These are phyloP conservation scores for Hestina assimilis DNA, from an alignment of 1,140 invertebrate genomes.

Conservation along the genomic window DNA sequence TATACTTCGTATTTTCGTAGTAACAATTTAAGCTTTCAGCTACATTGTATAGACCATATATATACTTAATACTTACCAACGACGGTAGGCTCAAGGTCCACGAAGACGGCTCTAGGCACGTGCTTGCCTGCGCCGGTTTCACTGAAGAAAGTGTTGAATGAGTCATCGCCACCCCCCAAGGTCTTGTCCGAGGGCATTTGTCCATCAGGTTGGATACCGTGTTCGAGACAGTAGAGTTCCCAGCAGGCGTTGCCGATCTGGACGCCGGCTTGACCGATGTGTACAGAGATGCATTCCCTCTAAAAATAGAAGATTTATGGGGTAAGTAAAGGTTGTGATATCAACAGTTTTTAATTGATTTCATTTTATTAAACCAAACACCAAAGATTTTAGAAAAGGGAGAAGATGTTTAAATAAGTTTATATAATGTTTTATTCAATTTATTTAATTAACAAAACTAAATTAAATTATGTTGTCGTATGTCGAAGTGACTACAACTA, in stretches of 20 bases:
- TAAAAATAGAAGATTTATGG: conserved; percentile 47
- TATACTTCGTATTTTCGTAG: too few species aligned
- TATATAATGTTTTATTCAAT: too few species aligned
- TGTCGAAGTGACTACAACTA: too few species aligned
- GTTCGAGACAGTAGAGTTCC: conserved; percentile 94
- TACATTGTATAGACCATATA: too few species aligned
- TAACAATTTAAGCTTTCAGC: too few species aligned
- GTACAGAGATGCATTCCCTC: conserved; percentile 92
- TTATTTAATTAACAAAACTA: too few species aligned
- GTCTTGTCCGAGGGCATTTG: conserved; percentile 88
- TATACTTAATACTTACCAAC: conserved; percentile 77
- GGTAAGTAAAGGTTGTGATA: too few species aligned
- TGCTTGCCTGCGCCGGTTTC: conserved; percentile 88
- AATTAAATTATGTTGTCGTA: too few species aligned
- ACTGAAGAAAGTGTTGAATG: conserved; percentile 91
- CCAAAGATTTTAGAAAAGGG: too few species aligned
- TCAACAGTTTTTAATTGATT: too few species aligned
- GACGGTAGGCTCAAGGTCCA: conserved; percentile 87
- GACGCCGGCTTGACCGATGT: conserved; percentile 93
- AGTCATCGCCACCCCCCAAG: conserved; percentile 84
- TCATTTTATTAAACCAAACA: too few species aligned
- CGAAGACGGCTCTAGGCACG: conserved; percentile 84
- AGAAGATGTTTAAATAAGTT: too few species aligned
- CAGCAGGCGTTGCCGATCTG: conserved; percentile 93
- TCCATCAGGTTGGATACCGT: conserved; percentile 94